Evolutionary conservation across 2,888 invertebrate species (phyloP).

Genomic region (Drosophila melanocephala): DNA sequence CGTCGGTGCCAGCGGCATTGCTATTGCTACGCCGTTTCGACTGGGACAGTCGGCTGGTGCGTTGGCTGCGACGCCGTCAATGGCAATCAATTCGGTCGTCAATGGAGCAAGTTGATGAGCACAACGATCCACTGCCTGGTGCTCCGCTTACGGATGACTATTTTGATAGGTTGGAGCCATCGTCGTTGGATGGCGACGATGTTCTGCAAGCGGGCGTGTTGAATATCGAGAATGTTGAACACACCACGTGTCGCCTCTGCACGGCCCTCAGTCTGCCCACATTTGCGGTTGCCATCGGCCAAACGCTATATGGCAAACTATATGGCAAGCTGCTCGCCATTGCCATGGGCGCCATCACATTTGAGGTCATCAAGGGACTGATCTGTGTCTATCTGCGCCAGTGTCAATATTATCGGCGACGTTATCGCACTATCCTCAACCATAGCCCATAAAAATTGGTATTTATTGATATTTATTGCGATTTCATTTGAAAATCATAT

Average conservation of each 20-base stretch:
- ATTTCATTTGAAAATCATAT: background rate
- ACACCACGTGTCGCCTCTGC: slow-evolving; percentile 47
- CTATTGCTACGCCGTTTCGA: slow-evolving; percentile 49
- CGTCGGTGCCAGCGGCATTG: slow-evolving; percentile 47
- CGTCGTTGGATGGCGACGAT: slow-evolving; percentile 11
- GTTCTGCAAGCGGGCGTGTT: slow-evolving; percentile 22
- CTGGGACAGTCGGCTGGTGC: slow-evolving; percentile 56
- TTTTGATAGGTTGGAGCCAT: slow-evolving; percentile 45
- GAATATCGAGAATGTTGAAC: slow-evolving; percentile 31
- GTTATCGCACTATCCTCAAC: slow-evolving; percentile 46
- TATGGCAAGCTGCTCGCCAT: slow-evolving; percentile 35
- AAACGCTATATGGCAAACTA: slow-evolving; percentile 34
- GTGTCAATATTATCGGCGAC: slow-evolving; percentile 40
- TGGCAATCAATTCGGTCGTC: slow-evolving; percentile 13
- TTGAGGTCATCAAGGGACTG: slow-evolving; percentile 55
- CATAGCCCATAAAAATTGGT: slow-evolving; percentile 23
- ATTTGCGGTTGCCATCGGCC: slow-evolving; percentile 50
- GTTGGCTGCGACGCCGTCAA: slow-evolving; percentile 43
- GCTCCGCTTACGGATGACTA: slow-evolving; percentile 62
- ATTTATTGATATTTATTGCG: background rate
- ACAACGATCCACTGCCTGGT: slow-evolving; percentile 50
- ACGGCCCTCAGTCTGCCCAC: slow-evolving; percentile 60
- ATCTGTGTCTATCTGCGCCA: slow-evolving; percentile 52
- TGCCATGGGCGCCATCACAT: slow-evolving; percentile 62
- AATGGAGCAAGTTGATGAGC: slow-evolving; percentile 32